These are phyloP conservation scores for Papilio dardanus DNA, from an alignment of 1,140 invertebrate species.

Conservation along the genomic window DNA sequence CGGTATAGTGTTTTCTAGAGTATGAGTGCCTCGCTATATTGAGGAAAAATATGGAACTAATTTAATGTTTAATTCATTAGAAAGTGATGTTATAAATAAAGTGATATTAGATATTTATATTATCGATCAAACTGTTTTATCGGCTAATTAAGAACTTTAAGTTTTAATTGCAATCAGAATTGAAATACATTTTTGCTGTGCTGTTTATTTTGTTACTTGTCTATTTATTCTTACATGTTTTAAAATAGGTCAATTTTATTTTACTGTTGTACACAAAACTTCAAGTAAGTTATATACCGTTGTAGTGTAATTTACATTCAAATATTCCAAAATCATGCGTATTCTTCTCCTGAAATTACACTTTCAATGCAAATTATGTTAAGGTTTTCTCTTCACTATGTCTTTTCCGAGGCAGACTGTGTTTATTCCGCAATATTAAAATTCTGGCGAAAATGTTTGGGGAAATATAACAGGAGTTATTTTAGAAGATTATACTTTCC, in stretches of 20 bases:
- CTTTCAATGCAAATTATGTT: slow-evolving; percentile 29
- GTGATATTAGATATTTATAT: no score
- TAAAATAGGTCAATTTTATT: background rate
- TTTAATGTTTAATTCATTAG: no score
- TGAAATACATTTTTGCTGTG: no score
- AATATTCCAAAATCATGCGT: slow-evolving; percentile 29
- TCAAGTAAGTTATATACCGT: background rate
- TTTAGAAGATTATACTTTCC: background rate
- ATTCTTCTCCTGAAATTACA: slow-evolving; percentile 28
- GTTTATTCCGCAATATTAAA: slow-evolving; percentile 1
- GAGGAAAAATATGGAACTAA: no score
- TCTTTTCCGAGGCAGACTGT: background rate
- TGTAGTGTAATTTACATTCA: slow-evolving; percentile 15
- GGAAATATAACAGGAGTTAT: background rate
- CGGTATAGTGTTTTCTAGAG: no score
- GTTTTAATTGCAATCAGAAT: no score
- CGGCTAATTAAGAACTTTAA: no score
- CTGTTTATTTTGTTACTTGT: no score
- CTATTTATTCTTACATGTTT: background rate
- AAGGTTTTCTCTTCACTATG: slow-evolving; percentile 10
- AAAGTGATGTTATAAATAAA: no score
- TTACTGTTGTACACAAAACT: background rate
- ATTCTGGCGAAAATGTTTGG: background rate
- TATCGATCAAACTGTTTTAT: no score
- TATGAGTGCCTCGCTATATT: no score